These are phyloP conservation scores for Dufourea novaeangliae DNA, from an alignment of 1,140 invertebrate genomes.

Conservation along the genomic window DNA sequence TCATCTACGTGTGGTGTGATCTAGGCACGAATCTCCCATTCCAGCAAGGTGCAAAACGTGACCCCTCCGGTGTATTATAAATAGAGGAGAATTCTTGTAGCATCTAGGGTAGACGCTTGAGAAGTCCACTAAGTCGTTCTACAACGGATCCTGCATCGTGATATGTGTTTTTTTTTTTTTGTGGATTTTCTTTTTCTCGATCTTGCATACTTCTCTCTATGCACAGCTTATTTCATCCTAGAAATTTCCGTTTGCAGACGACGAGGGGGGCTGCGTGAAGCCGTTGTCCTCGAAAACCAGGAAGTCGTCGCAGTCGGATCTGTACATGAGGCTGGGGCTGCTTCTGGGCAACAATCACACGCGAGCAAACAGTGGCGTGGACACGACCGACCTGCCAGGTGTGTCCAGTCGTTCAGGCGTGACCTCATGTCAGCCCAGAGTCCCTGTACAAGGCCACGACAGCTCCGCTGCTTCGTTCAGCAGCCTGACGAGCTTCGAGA, in stretches of 20 bases:
- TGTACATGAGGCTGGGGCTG: slow-evolving; percentile 93
- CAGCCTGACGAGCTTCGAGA: slow-evolving; percentile 89
- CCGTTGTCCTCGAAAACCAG: slow-evolving; percentile 82
- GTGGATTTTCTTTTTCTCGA: background rate
- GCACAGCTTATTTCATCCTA: background rate
- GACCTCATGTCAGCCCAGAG: slow-evolving; percentile 62
- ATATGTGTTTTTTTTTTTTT: slow-evolving; percentile 23
- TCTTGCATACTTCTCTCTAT: background rate
- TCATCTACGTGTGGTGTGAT: background rate
- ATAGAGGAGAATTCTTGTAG: background rate
- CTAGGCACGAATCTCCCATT: slow-evolving; percentile 6
- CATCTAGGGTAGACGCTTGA: background rate
- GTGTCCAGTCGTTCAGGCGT: background rate
- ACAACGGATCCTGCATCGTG: slow-evolving; percentile 30
- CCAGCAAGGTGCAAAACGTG: background rate
- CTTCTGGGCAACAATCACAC: slow-evolving; percentile 84
- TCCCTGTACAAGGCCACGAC: slow-evolving; percentile 76
- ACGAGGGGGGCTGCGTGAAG: slow-evolving; percentile 86
- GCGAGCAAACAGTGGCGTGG: slow-evolving; percentile 55
- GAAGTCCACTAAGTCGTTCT: background rate
- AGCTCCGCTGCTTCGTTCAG: slow-evolving; percentile 85
- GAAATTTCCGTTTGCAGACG: slow-evolving; percentile 81
- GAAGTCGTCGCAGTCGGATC: slow-evolving; percentile 86
- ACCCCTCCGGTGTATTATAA: background rate
- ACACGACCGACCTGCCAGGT: slow-evolving; percentile 55